phyloP scores from a whole-genome alignment of 2,113 vertebrate genomes.

The Pardalotus punctatus region DNA sequence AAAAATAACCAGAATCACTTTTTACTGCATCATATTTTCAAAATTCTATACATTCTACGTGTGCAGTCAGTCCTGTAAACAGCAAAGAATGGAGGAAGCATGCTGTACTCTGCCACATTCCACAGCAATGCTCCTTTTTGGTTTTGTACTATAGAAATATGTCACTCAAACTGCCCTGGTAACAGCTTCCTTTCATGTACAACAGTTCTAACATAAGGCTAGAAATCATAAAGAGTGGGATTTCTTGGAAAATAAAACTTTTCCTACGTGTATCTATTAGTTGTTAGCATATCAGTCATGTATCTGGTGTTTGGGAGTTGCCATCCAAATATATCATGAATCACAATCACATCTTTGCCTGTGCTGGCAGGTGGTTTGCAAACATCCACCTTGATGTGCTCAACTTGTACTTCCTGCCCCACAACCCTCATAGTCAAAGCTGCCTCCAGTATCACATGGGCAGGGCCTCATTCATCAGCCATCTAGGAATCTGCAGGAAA shows the following conservation, averaged over 20 bases:
- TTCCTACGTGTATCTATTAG: conserved; percentile 79
- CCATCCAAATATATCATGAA: conserved; percentile 85
- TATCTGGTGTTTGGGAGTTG: conserved; percentile 85
- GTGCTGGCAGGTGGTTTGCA: conserved; percentile 64
- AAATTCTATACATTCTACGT: rapidly evolving
- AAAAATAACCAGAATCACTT: neutral
- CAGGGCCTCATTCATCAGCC: conserved; percentile 82
- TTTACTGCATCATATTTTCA: neutral
- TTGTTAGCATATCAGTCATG: conserved; percentile 81
- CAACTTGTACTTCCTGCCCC: conserved; percentile 83
- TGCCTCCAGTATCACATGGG: conserved; percentile 79
- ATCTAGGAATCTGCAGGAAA: conserved; percentile 63
- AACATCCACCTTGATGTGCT: conserved; percentile 77
- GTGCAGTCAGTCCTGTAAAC: neutral
- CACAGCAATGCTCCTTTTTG: neutral
- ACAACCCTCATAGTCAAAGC: conserved; percentile 72
- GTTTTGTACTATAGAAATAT: neutral
- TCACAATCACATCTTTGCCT: conserved; percentile 80
- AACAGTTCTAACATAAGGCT: neutral
- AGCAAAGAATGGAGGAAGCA: neutral
- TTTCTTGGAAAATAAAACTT: neutral
- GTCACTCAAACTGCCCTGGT: neutral
- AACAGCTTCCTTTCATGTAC: neutral
- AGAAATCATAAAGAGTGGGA: neutral
- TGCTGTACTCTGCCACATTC: neutral